These are phyloP conservation scores for Myathropa florea DNA, from an alignment of 2,888 invertebrate genomes.

Conservation along the genomic window DNA sequence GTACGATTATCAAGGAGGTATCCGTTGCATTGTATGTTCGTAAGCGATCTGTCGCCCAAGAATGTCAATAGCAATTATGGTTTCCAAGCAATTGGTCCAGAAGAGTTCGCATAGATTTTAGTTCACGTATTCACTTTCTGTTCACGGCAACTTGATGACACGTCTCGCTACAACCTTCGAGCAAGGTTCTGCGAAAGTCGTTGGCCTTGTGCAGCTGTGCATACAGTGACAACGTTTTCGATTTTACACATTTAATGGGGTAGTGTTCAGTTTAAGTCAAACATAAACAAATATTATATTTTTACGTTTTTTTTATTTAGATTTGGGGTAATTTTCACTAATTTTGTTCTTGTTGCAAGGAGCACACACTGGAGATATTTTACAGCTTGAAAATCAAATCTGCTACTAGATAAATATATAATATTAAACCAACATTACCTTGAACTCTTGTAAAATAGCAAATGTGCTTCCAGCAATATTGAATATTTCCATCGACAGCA, in stretches of 20 bases:
- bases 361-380: no score
- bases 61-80: slow-evolving; percentile 42
- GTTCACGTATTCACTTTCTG: background rate
- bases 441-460: no score
- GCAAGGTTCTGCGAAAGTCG: slow-evolving; percentile 52
- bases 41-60: background rate
- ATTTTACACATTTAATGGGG: background rate
- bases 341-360: no score
- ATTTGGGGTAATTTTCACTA: no score
- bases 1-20: slow-evolving; percentile 16
- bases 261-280: no score
- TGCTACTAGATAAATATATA: no score
- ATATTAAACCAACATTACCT: no score
- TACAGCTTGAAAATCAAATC: no score
- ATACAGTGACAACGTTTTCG: background rate
- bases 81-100: slow-evolving; percentile 17
- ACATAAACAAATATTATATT: no score
- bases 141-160: slow-evolving; percentile 38
- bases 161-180: slow-evolving; percentile 48
- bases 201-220: slow-evolving; percentile 31
- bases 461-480: no score
- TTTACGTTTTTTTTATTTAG: no score
- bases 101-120: slow-evolving; percentile 6
- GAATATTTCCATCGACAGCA: no score
- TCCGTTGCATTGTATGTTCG: background rate